Evolutionary conservation across 1,140 invertebrate species (phyloP).

Genomic region (Cotesia chilonis): DNA sequence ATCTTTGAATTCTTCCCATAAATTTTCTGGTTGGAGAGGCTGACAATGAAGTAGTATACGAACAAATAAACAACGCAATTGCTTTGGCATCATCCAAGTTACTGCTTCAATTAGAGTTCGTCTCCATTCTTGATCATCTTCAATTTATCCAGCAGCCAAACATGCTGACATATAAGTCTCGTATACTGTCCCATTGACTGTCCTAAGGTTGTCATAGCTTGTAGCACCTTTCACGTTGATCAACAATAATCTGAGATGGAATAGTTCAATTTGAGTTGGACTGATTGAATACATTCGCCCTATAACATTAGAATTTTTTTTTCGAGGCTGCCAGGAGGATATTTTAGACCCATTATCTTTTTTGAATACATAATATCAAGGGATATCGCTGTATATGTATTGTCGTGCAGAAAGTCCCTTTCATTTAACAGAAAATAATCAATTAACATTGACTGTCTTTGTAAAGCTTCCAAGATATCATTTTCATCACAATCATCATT

Average conservation of each 20-base stretch:
- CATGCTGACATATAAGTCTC: conserved; percentile 27
- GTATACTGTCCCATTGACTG: conserved; percentile 25
- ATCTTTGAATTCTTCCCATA: not conserved
- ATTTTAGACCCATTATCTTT: not conserved
- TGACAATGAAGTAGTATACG: conserved; percentile 2
- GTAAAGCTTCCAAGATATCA: not conserved
- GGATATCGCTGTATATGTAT: not conserved
- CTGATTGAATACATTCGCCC: conserved; percentile 32
- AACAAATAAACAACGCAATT: not conserved
- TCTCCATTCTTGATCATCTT: conserved; percentile 37
- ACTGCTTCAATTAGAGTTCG: conserved; percentile 21
- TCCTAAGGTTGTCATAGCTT: conserved; percentile 31
- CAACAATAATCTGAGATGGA: conserved; percentile 33
- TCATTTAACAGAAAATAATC: not conserved
- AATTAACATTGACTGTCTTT: not conserved
- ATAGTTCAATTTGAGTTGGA: conserved; percentile 35
- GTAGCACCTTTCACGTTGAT: conserved; percentile 17
- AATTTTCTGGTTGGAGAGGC: not conserved
- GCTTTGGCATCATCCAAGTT: not conserved
- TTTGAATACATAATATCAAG: not conserved
- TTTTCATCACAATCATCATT: not conserved
- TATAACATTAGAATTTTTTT: conserved; percentile 26
- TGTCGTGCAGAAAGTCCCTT: not conserved
- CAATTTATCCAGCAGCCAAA: conserved; percentile 35
- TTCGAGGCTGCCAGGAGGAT: not conserved